These are phyloP conservation scores for Acanthurus lineatus DNA, from an alignment of 2,797 vertebrate genomes.

Conservation along the genomic window DNA sequence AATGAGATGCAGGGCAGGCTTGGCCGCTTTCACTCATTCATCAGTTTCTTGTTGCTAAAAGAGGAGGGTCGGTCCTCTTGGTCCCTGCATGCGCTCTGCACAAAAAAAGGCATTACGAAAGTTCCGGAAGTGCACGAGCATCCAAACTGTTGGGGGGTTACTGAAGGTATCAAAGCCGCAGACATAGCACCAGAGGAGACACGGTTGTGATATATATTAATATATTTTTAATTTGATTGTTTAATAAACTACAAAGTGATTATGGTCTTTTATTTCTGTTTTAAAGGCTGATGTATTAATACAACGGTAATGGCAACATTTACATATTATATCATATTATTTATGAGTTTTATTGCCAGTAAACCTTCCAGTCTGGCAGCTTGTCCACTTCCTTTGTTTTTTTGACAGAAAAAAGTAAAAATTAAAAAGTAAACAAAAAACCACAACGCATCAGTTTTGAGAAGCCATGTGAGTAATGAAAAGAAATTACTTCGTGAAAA, in stretches of 20 bases:
- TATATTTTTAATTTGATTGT: too few species aligned
- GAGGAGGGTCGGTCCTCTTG: slow-evolving; percentile 56
- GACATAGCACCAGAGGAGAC: background rate
- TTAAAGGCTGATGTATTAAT: too few species aligned
- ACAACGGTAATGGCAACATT: too few species aligned
- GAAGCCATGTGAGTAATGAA: too few species aligned
- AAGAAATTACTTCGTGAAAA: too few species aligned
- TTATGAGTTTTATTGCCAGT: background rate
- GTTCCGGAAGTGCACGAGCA: slow-evolving; percentile 78
- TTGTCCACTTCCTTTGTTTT: background rate
- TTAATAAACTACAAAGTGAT: too few species aligned
- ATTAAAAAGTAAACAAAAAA: background rate
- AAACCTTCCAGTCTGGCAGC: background rate
- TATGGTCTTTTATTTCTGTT: too few species aligned
- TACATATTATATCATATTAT: too few species aligned
- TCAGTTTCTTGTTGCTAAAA: slow-evolving; percentile 42
- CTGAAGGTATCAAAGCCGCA: background rate
- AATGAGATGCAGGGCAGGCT: slow-evolving; percentile 44
- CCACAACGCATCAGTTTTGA: background rate
- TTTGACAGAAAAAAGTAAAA: background rate
- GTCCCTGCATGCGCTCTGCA: slow-evolving; percentile 55
- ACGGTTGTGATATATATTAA: too few species aligned
- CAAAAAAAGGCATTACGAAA: slow-evolving; percentile 67
- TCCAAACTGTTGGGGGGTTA: slow-evolving; percentile 42
- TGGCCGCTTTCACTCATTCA: slow-evolving; percentile 61